Conservation (phyloP, 1,140 invertebrate genomes). For the Lepidurus packardi region DNA sequence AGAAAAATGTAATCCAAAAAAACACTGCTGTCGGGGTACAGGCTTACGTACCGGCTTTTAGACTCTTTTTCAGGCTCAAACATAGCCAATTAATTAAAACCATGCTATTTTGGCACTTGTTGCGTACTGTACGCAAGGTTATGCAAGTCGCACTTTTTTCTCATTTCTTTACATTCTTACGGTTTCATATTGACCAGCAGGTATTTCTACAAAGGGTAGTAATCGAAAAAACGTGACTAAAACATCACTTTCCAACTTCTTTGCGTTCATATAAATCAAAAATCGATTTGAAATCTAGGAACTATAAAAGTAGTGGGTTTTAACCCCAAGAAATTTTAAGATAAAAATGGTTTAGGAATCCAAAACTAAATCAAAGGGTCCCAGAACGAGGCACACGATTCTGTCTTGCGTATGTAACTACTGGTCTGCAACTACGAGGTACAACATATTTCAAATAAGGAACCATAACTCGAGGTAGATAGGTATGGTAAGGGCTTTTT, state of each 20-base stretch:
- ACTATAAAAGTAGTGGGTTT: background rate
- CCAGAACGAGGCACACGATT: background rate
- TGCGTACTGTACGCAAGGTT: background rate
- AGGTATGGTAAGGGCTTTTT: background rate
- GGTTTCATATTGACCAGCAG: background rate
- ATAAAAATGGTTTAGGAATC: too few relatives aligned
- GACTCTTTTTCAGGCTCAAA: background rate
- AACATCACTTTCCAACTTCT: conserved; percentile 15
- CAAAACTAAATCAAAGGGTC: too few relatives aligned
- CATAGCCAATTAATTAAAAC: background rate
- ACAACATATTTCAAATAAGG: background rate
- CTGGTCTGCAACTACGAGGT: background rate
- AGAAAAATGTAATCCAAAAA: background rate
- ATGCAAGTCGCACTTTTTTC: background rate
- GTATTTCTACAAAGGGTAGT: background rate
- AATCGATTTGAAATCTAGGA: background rate
- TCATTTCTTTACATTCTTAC: too few relatives aligned
- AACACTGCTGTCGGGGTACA: background rate
- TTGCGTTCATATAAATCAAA: background rate
- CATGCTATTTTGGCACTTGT: background rate
- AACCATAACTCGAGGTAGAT: background rate
- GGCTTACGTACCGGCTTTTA: background rate
- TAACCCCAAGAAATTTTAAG: too few relatives aligned
- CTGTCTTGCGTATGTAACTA: background rate
- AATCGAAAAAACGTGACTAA: conserved; percentile 22